Evolutionary conservation across 2,888 invertebrate species (phyloP).

Genomic region (Blera fallax): DNA sequence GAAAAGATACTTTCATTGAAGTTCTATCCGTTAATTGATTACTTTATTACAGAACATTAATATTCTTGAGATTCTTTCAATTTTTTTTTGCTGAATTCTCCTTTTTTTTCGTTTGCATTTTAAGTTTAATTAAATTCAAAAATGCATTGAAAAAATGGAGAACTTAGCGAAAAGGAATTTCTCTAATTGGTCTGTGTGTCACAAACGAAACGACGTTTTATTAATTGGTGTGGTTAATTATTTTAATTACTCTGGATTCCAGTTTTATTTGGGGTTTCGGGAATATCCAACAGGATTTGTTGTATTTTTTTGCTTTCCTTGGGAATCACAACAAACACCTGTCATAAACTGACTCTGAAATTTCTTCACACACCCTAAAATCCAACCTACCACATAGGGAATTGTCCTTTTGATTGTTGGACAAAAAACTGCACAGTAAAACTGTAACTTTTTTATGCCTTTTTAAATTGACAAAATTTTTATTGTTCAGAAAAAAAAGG

Average conservation of each 20-base stretch:
- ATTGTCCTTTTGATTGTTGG: not conserved
- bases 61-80: conserved; percentile 62
- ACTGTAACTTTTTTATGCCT: conserved; percentile 21
- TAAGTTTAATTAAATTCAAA: conserved; percentile 58
- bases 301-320: not conserved
- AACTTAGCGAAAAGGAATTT: conserved; percentile 40
- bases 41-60: conserved; percentile 65
- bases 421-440: not conserved
- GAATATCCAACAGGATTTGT: not conserved
- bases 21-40: conserved; percentile 49
- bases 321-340: not conserved
- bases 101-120: conserved; percentile 12
- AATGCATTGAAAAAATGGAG: conserved; percentile 36
- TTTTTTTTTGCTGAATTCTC: conserved; percentile 5
- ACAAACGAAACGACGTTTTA: conserved; percentile 44
- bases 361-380: not conserved
- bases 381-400: not conserved
- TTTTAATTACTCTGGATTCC: conserved; percentile 24
- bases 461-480: conserved; percentile 32
- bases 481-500: not conserved
- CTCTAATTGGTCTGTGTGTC: conserved; percentile 65
- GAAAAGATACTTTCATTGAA: conserved; percentile 36
- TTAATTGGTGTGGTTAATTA: conserved; percentile 58
- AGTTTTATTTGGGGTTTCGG: not conserved
- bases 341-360: not conserved